These are phyloP conservation scores for Tridacna crocea DNA, from an alignment of 2,888 invertebrate species.

Conservation along the genomic window DNA sequence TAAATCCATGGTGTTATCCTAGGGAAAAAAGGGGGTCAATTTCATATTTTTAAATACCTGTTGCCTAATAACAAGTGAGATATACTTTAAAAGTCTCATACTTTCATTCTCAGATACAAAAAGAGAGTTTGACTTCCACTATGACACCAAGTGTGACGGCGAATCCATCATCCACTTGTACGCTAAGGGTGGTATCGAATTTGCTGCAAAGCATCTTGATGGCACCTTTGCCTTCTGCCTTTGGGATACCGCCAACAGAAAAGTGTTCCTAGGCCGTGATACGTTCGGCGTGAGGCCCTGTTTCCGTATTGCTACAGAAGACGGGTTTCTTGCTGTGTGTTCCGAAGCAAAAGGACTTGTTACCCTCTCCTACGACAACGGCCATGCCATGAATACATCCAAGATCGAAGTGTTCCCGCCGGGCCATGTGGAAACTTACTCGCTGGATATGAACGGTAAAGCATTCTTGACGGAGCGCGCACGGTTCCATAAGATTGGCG, in stretches of 20 bases:
- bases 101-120: conserved; percentile 68
- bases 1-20: too few relatives aligned
- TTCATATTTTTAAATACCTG: too few relatives aligned
- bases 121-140: conserved; percentile 77
- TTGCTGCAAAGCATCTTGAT: conserved; percentile 89
- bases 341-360: conserved; percentile 84
- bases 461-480: conserved; percentile 69
- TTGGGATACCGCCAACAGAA: conserved; percentile 88
- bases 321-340: conserved; percentile 82
- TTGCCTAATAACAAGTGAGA: too few relatives aligned
- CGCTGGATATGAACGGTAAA: conserved; percentile 73
- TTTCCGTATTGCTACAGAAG: conserved; percentile 86
- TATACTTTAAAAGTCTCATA: too few relatives aligned
- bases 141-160: conserved; percentile 84
- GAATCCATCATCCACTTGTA: conserved; percentile 88
- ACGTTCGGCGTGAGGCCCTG: conserved; percentile 92
- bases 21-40: too few relatives aligned
- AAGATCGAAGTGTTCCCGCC: conserved; percentile 90
- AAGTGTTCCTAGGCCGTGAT: conserved; percentile 90
- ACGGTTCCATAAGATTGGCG: conserved; percentile 79
- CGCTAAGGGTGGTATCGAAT: conserved; percentile 88
- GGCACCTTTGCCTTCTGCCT: conserved; percentile 93
- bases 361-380: conserved; percentile 65
- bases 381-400: conserved; percentile 24
- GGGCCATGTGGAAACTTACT: conserved; percentile 89